Percentiles rank a stretch among this genome's conserved stretches.
These are phyloP conservation scores for Coptodon bakossiorum DNA, from an alignment of 2,113 vertebrate genomes.

Conservation along the genomic window DNA sequence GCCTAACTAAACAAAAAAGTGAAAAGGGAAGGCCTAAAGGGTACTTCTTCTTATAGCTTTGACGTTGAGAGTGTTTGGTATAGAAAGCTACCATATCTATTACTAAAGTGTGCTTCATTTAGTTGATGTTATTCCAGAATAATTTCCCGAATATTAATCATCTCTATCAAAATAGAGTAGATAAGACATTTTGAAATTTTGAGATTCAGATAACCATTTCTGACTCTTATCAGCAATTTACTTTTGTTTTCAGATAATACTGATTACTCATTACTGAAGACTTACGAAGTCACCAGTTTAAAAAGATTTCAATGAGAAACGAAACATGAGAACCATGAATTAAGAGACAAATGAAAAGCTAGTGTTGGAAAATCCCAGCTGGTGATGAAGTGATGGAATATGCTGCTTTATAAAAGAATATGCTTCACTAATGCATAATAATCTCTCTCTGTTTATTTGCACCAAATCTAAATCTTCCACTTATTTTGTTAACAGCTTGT, in stretches of 20 bases:
- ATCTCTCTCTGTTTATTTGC: slow-evolving; percentile 59
- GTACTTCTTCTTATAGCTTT: slow-evolving; percentile 4
- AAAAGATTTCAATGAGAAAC: not conserved
- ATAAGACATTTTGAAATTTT: not conserved
- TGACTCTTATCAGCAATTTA: not conserved
- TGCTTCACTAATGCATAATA: slow-evolving; percentile 51
- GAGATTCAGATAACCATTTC: not conserved
- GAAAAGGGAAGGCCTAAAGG: slow-evolving; percentile 37
- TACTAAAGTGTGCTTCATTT: not conserved
- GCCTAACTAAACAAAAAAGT: slow-evolving; percentile 63
- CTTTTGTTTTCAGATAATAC: slow-evolving; percentile 12
- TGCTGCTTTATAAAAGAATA: slow-evolving; percentile 37
- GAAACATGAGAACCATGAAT: slow-evolving; percentile 6
- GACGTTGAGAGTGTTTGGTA: not conserved
- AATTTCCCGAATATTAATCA: not conserved
- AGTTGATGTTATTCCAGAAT: not conserved
- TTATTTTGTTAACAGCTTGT: slow-evolving; percentile 51
- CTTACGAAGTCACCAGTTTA: slow-evolving; percentile 2
- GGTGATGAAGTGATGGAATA: slow-evolving; percentile 38
- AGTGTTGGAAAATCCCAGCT: slow-evolving; percentile 26
- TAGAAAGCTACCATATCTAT: not conserved
- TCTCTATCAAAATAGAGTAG: not conserved
- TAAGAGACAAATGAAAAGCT: slow-evolving; percentile 17
- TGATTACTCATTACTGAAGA: slow-evolving; percentile 38
- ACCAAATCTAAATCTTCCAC: slow-evolving; percentile 39